Base-by-base conservation (phyloP, 2,113 vertebrate genomes). In the Vidua chalybeata region DNA sequence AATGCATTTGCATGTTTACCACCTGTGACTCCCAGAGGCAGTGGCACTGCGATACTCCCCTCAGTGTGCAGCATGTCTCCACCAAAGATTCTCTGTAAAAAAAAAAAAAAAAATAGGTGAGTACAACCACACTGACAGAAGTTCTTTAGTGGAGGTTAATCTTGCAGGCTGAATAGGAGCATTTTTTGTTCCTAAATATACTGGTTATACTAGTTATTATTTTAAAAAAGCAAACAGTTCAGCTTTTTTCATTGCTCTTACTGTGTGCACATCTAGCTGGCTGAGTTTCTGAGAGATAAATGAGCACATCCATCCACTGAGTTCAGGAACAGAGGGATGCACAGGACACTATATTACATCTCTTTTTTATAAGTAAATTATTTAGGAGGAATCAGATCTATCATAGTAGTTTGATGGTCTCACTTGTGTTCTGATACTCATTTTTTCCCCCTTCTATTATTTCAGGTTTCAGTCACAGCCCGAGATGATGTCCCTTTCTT, bases 381-480 rank as follows among this genome's bases (percentile, higher is more conserved):
- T n/a, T 92, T 59, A 31, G 33, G 55, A 62, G 17, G 31, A 51
- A 55, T 71, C 35, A 43, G 56, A 33, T 62, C 21, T 37, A 5
- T 39, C 37, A 24, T 2, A 56, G 48, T n/a, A 74, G 23, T 83
- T 79, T 48, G 46, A 30, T n/a, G 37, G 19, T 73, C n/a, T 85
- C 27, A 31, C 15, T 72, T 71, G 37, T 63, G 35, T 93, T 80
- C 51, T 4, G 6, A 14, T 80, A 28, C 18, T 90, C 9, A 37
- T 35, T 48, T 76, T 77, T 73, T n/a, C 1, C 20, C 10, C 14
- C 14, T 78, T 86, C 0, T 30, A 26, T 80, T 64, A 13, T 96
- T 97, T 76, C 94, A 98, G 97, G 97, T 98, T 90, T 98, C 97
- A 54, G 97, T 98, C 79, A 97, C 97, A 72, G 97, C 97, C 30